Base-by-base conservation (phyloP, 2,888 invertebrate genomes). In the Lasioglossum figueresi region DNA sequence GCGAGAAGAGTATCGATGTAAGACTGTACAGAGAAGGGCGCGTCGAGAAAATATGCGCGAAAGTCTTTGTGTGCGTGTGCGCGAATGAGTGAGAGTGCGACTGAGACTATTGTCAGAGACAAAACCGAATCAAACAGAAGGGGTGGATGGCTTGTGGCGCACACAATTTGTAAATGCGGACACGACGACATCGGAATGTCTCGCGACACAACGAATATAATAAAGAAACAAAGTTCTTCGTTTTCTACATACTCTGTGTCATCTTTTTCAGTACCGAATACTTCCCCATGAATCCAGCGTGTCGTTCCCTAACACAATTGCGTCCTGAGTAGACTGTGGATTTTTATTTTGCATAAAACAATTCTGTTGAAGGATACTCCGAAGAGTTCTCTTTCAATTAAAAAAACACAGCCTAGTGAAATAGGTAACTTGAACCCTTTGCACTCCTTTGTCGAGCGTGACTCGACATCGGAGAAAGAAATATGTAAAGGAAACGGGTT, bases 131-230 rank as follows among this genome's bases (percentile, higher is more conserved):
- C 63, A 78, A 77, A 74, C 68, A 23, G 66, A 34, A 34, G 2
- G 34, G 66, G 19, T 31, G 84, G 71, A 45, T 79, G 79, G 68
- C 76, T 82, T 87, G 88, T 40, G 79, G 76, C 31, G 73, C 77
- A 52, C 80, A 76, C 43, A 73, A 87, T 80, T 88, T 81, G 74
- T 87, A 87, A 80, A 83, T 85, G 83, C 81, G 83, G 56, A 85
- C 79, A 81, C 71, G 70, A 86, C 40, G 76, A 85, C 84, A 84
- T 81, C 89, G 89, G 74, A 31, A 83, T 84, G 87, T 90, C 87
- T 87, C 84, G 84, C 86, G 85, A 89, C 89, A 91, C 91, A 91
- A 91, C 91, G 91, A 91, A 91, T 89, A 84, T 90, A 91, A 91
- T 91, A 91, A 90, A 86, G 85, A 82, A 70, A 43, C 37, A 91